Evolutionary conservation across 2,797 vertebrate genomes (phyloP), one percentile per base, ranked within the genome.

Genomic region (Apogon talboti): DNA sequence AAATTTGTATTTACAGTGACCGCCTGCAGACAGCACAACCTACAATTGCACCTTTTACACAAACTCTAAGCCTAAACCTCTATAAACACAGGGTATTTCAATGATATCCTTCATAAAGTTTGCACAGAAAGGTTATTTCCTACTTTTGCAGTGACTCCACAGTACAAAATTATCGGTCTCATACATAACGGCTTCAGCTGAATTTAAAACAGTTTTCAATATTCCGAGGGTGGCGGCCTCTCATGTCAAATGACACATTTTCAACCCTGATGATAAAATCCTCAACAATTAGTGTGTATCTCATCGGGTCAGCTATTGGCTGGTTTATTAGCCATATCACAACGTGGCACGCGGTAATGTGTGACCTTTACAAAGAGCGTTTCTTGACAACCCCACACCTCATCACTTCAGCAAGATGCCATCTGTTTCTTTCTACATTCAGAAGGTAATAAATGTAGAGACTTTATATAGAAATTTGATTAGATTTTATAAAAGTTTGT

Each of bases 361-460:
- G 47, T 82, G 89, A 91, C 87, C 89, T 90, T 92, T 91, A 15
- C 59, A 81, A 79, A 83, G 76, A 88, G 71, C 82, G 76, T 76
- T 78, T 79, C 75, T 70, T 64, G 68, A 87, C 74, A 77, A 70
- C 16, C 11, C 6, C 0, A 9, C 41, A 40, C 54, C 4, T 11
- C 14, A 71, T 70, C 45, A 53, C 35, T 78, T 79, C 57, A 77
- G 50, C 42, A 35, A 43, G 45, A 71, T 24, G 18, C 48, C 6
- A 16, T 70, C 49, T 15, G 50, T 67, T 62, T 82, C 28, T 46
- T 51, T 59, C 24, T 16, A 40, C 19, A 48, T 56, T 57, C 38
- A 62, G 55, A 4, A 3, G 3, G 5, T 15, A 8, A 12, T n/a
- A 57, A 45, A 42, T 46, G 47, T 35, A 44, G 15, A 56, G n/a